Base-by-base conservation (phyloP, 2,888 invertebrate genomes). In the Strigamia transsilvanica region DNA sequence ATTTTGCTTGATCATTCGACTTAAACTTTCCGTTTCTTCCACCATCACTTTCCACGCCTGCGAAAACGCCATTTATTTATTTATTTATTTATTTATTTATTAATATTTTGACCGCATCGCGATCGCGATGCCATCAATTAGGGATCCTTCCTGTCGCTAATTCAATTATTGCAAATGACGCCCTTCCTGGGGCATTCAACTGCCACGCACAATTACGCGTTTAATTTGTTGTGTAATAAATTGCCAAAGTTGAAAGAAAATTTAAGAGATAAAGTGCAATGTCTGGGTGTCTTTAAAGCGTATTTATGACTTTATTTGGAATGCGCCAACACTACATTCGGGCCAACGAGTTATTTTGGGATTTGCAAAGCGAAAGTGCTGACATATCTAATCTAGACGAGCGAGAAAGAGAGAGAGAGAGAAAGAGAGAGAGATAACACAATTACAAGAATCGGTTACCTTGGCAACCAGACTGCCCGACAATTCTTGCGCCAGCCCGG, bases 1-100 rank as follows among this genome's bases (percentile, higher is more conserved):
- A 87, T 96, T 97, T 84, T 93, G 91, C 86, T 92, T 93, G 83
- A 98, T 92, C 85, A 94, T 90, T 85, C 93, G 93, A 27, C 94
- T 94, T 82, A 94, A 93, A 86, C 92, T 93, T 87, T 97, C 97
- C 88, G 97, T 91, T 86, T 97, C 96, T 86, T 95, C 94, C 88
- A 97, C 93, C 89, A 96, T 93, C 82, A 92, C 92, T 85, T 92
- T 92, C 97, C 97, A 97, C 80, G 90, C 90, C 90, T 91, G 92
- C 83, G 27, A 85, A 23, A 61, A 51, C n/a, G 2, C 1, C 27
- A 27, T 27, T 27, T 27, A 27, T 27, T 27, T 27, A 61, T 61
- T 38, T 38, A 38, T 38, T 38, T 38, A 38, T 38, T 38, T 38
- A 38, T 38, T 38, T 38, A 38, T 38, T 38, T 1, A 27, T 27